A percentile compares a stretch with the other conserved stretches of the same genome.
phyloP scores from a whole-genome alignment of 2,113 vertebrate species.

The Enhydra lutris region DNA sequence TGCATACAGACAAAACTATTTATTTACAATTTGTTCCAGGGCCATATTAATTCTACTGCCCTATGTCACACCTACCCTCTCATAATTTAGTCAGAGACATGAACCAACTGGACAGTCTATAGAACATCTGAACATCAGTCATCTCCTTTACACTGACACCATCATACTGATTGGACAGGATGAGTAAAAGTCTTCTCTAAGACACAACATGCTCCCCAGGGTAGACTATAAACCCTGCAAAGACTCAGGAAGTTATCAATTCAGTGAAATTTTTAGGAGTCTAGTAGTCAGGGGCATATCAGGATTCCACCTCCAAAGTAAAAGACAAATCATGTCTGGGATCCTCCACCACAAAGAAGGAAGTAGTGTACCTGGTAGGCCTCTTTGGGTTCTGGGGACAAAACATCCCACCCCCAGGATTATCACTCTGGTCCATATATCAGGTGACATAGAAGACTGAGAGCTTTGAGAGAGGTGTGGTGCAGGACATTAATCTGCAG shows the following conservation, averaged over 20 bases:
- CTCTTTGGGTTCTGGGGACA: background rate
- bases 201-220: background rate
- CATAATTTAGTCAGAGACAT: background rate
- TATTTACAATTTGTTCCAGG: background rate
- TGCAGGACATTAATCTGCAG: background rate
- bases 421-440: background rate
- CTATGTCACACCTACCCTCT: background rate
- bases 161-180: background rate
- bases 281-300: background rate
- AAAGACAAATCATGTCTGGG: background rate
- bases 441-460: background rate
- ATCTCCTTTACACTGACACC: background rate
- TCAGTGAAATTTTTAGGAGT: background rate
- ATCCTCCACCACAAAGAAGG: background rate
- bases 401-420: background rate
- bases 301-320: background rate
- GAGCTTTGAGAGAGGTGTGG: background rate
- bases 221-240: background rate
- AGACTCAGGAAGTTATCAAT: background rate
- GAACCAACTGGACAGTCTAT: background rate
- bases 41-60: background rate
- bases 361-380: background rate
- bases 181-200: background rate
- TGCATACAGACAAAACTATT: background rate
- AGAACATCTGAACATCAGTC: background rate